Evolutionary conservation across 1,140 invertebrate genomes (phyloP).

Genomic region (Hypothenemus hampei): DNA sequence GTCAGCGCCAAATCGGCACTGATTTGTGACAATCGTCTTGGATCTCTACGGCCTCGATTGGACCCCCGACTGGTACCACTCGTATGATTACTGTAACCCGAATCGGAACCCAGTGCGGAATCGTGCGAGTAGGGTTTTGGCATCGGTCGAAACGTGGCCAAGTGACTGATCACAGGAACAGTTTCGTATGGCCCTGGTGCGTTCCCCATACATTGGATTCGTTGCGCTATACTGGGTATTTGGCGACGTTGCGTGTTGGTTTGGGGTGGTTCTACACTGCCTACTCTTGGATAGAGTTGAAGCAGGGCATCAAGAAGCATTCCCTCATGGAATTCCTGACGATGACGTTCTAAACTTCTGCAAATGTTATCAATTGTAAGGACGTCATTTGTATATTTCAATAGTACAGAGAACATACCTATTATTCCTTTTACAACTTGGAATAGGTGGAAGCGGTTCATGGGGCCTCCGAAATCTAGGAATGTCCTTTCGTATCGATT

Average conservation of each 20-base stretch:
- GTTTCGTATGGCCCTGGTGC: conserved; percentile 53
- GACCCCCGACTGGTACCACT: conserved; percentile 42
- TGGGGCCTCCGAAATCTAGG: conserved; percentile 40
- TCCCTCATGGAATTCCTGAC: conserved; percentile 60
- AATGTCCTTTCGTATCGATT: conserved; percentile 36
- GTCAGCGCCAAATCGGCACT: conserved; percentile 44
- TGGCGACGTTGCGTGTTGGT: conserved; percentile 31
- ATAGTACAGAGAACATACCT: background rate
- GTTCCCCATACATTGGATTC: conserved; percentile 51
- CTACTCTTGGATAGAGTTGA: conserved; percentile 57
- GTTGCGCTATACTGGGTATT: conserved; percentile 46
- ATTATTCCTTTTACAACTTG: conserved; percentile 39
- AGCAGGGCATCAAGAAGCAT: conserved; percentile 60
- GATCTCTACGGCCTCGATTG: conserved; percentile 41
- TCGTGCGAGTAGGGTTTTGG: conserved; percentile 47
- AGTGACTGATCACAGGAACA: conserved; percentile 52
- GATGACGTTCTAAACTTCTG: conserved; percentile 54
- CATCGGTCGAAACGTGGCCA: conserved; percentile 43
- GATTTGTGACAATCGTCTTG: conserved; percentile 42
- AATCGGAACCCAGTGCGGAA: conserved; percentile 61
- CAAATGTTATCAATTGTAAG: conserved; percentile 37
- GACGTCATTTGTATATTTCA: conserved; percentile 13
- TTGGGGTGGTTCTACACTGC: conserved; percentile 44
- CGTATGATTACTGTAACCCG: conserved; percentile 65
- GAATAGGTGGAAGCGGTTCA: conserved; percentile 45